Conservation (phyloP, 2,797 vertebrate genomes). For the Danio aesculapii region DNA sequence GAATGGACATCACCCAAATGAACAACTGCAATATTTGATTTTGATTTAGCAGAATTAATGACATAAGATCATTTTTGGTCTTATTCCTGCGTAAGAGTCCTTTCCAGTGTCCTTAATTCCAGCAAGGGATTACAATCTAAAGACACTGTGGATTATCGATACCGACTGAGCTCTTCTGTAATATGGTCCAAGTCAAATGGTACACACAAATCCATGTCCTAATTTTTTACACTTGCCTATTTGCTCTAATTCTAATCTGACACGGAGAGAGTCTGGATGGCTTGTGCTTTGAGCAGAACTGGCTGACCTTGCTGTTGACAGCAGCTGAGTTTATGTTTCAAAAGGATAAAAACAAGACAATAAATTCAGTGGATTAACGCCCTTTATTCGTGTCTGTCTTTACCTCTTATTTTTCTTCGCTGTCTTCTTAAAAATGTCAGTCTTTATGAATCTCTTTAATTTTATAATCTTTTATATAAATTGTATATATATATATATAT, state of each 20-base stretch:
- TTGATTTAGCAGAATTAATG: slow-evolving; percentile 42
- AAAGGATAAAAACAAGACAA: slow-evolving; percentile 2
- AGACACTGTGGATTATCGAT: slow-evolving; percentile 50
- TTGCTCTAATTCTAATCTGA: slow-evolving; percentile 29
- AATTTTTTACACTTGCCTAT: slow-evolving; percentile 48
- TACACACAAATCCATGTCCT: slow-evolving; percentile 52
- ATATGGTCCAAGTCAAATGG: slow-evolving; percentile 39
- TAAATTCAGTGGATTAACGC: background rate
- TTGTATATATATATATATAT: too few relatives aligned
- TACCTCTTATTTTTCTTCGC: background rate
- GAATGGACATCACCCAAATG: slow-evolving; percentile 44
- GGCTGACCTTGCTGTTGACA: slow-evolving; percentile 18
- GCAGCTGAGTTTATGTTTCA: slow-evolving; percentile 5
- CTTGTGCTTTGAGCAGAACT: background rate
- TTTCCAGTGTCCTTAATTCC: slow-evolving; percentile 51
- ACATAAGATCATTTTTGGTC: slow-evolving; percentile 45
- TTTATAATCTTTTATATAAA: background rate
- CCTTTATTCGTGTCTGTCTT: background rate
- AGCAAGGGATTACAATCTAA: slow-evolving; percentile 50
- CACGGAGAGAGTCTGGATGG: background rate
- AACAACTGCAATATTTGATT: slow-evolving; percentile 35
- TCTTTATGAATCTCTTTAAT: background rate
- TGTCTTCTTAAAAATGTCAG: background rate
- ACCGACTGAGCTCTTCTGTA: slow-evolving; percentile 28
- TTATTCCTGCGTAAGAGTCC: slow-evolving; percentile 45